phyloP scores from a whole-genome alignment of 2,113 vertebrate species.

The Alligator mississippiensis region DNA sequence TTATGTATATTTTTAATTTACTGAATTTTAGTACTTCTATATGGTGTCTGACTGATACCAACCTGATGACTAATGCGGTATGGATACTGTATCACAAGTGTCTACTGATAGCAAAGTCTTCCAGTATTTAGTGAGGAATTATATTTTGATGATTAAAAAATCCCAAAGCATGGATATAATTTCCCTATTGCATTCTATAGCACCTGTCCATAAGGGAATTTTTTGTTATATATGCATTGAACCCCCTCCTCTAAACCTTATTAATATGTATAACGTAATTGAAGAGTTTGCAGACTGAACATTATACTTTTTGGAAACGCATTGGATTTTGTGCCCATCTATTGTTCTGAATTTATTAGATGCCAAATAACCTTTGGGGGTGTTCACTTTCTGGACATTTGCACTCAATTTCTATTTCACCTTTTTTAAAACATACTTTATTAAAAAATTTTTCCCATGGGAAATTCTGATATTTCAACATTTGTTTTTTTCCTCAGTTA shows the following conservation, averaged over 20 bases:
- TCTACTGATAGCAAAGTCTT: neutral
- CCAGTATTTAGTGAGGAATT: neutral
- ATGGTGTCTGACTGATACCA: neutral
- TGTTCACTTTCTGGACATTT: neutral
- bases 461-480: neutral
- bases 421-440: neutral
- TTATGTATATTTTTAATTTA: neutral
- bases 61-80: neutral
- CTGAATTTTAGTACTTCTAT: neutral
- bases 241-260: neutral
- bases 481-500: neutral
- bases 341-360: neutral
- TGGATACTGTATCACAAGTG: neutral
- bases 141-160: neutral
- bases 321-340: neutral
- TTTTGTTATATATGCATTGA: neutral
- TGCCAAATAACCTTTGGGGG: neutral
- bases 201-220: neutral
- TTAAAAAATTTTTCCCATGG: neutral
- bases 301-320: neutral
- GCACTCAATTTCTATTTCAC: neutral
- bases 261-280: neutral
- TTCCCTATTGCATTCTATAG: accelerated
- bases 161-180: neutral
- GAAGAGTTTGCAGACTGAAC: neutral